A percentile compares a stretch with the other conserved stretches of the same genome.
These are phyloP conservation scores for Drosophila tani DNA, from an alignment of 1,140 invertebrate genomes.

Conservation along the genomic window DNA sequence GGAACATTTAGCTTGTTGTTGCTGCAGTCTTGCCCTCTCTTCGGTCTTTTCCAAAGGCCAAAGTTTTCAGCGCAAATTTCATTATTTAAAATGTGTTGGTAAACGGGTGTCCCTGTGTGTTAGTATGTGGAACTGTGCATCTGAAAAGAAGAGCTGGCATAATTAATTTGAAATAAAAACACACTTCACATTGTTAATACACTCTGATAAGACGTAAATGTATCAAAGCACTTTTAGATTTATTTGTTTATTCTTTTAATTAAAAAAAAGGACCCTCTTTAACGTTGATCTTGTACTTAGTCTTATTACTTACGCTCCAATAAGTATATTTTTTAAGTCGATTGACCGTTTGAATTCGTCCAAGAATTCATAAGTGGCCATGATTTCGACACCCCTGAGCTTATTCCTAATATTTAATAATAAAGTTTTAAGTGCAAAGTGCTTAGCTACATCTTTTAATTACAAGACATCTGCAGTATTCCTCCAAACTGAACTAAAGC, in stretches of 20 bases:
- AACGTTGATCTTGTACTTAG: background rate
- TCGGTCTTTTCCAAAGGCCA: conserved; percentile 46
- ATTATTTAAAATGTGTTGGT: conserved; percentile 68
- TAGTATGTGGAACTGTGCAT: background rate
- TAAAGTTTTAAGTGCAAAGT: background rate
- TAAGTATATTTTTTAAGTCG: too few species aligned
- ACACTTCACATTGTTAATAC: conserved; percentile 42
- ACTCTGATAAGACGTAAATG: conserved; percentile 15
- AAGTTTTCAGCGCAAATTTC: conserved; percentile 74
- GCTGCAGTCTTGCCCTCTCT: background rate
- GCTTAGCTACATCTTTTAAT: background rate
- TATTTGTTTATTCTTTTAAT: background rate
- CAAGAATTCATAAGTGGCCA: too few species aligned
- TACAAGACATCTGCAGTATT: background rate
- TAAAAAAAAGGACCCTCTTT: too few species aligned
- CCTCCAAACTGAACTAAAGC: background rate
- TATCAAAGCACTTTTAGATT: background rate
- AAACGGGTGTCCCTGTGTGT: conserved; percentile 2
- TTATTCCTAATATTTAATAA: background rate
- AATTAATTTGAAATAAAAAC: conserved; percentile 70
- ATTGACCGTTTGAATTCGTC: too few species aligned
- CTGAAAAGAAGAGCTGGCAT: conserved; percentile 32
- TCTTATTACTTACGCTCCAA: too few species aligned
- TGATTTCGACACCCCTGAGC: too few species aligned
- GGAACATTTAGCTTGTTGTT: conserved; percentile 32